Evolutionary conservation across 2,888 invertebrate genomes (phyloP), one percentile per base, ranked within the genome.

Genomic region (Eugnorisma glareosa): DNA sequence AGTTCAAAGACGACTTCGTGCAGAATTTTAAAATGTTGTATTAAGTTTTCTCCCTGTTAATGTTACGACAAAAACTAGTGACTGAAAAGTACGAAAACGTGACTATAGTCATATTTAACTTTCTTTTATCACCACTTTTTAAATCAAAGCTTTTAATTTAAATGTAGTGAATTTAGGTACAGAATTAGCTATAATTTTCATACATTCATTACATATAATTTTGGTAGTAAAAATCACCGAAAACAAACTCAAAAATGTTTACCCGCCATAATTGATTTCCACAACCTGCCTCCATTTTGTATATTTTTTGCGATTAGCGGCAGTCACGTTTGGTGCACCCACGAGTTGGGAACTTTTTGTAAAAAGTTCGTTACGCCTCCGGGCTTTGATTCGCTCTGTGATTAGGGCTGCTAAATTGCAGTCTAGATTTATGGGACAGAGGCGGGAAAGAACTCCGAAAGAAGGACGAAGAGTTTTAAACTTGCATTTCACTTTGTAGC

Each of bases 291-390:
- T 67, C 77, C 80, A 88, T 83, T 80, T 84, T 84, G 77, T 79
- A 43, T 76, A 67, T 77, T 84, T 88, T 86, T 84, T 83, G 77
- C 79, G 75, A 77, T 78, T 72, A 79, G 61, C 68, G 40, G 77
- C 78, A 82, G 88, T 89, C 88, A 88, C 88, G 88, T 86, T 81
- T 80, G 77, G 77, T 75, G 84, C 84, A 79, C 86, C 83, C 84
- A 83, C 81, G 85, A 86, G 83, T 82, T 77, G 45, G n/a, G 75
- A 80, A 79, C 81, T 83, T 76, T 69, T 51, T 86, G 71, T 79
- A 80, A 83, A 88, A 87, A 81, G 61, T 72, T 85, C 69, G 77
- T 82, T 81, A 77, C 82, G 77, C 75, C 64, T 73, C 72, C 77
- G 74, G 70, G 81, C 71, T 81, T 82, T 77, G 70, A 80, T 86